These are phyloP conservation scores for Sialis fuliginosa DNA, from an alignment of 2,888 invertebrate genomes.

Conservation along the genomic window DNA sequence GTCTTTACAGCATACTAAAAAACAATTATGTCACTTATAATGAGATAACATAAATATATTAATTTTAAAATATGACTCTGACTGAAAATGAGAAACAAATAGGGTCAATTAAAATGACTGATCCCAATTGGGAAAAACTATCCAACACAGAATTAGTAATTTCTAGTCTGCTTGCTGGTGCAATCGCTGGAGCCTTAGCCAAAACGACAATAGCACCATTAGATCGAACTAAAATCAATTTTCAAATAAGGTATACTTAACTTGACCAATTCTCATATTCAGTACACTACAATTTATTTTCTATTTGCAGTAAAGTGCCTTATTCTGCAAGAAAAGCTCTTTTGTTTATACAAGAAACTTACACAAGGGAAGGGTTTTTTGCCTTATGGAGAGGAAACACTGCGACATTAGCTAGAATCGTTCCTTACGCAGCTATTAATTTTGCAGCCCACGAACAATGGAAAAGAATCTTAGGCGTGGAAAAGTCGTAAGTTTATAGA, in stretches of 20 bases:
- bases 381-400: constrained; percentile 96
- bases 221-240: constrained; percentile 96
- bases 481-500: constrained; percentile 16
- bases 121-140: constrained; percentile 11
- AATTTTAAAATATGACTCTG: not conserved
- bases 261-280: too few relatives aligned
- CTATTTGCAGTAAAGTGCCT: constrained; percentile 35
- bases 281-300: not conserved
- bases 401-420: constrained; percentile 92
- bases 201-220: constrained; percentile 95
- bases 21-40: not conserved
- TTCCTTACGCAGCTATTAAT: constrained; percentile 95
- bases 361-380: constrained; percentile 56
- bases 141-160: constrained; percentile 42
- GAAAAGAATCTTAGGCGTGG: constrained; percentile 64
- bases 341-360: constrained; percentile 46
- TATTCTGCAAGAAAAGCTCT: constrained; percentile 58
- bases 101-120: not conserved
- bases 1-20: not conserved
- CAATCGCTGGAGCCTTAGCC: constrained; percentile 83
- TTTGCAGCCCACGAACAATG: constrained; percentile 97
- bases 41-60: not conserved
- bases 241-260: constrained; percentile 58
- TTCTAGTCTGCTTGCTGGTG: constrained; percentile 80
- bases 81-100: not conserved